Conservation (phyloP, 2,797 vertebrate genomes). For the Prunella strophiata region DNA sequence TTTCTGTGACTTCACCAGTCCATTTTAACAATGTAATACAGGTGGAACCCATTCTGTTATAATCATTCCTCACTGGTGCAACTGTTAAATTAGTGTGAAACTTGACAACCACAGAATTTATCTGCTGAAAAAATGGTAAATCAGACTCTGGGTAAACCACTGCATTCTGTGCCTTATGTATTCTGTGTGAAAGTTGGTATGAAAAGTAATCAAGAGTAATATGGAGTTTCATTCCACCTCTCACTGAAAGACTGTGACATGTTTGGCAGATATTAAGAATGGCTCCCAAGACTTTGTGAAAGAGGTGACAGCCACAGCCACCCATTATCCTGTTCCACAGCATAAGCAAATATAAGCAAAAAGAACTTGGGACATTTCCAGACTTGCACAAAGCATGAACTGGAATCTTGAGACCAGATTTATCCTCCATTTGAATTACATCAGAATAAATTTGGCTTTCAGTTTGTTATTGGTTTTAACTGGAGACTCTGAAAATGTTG, state of each 20-base stretch:
- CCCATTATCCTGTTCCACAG: not conserved
- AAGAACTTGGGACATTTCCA: constrained; percentile 23
- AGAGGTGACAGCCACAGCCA: not conserved
- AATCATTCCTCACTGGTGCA: not conserved
- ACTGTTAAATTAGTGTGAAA: not conserved
- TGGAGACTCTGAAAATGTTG: constrained; percentile 19
- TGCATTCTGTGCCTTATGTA: not conserved
- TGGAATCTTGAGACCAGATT: constrained; percentile 41
- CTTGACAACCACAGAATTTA: not conserved
- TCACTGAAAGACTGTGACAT: not conserved
- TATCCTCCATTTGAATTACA: constrained; percentile 27
- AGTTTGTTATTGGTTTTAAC: constrained; percentile 35
- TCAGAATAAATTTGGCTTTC: constrained; percentile 48
- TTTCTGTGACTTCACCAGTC: not conserved
- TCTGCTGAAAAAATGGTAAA: not conserved
- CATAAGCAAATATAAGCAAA: not conserved
- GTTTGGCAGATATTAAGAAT: not conserved
- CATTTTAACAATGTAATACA: not conserved
- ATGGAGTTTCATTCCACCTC: not conserved
- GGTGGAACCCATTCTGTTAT: not conserved
- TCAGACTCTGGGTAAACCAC: not conserved
- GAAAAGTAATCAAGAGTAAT: not conserved
- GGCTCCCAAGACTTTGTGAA: not conserved
- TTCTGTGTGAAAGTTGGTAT: not conserved
- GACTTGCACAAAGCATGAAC: not conserved